Percentiles rank a stretch among this genome's conserved stretches.
phyloP scores from a whole-genome alignment of 2,113 vertebrate genomes.

The Halcyon malimbica region DNA sequence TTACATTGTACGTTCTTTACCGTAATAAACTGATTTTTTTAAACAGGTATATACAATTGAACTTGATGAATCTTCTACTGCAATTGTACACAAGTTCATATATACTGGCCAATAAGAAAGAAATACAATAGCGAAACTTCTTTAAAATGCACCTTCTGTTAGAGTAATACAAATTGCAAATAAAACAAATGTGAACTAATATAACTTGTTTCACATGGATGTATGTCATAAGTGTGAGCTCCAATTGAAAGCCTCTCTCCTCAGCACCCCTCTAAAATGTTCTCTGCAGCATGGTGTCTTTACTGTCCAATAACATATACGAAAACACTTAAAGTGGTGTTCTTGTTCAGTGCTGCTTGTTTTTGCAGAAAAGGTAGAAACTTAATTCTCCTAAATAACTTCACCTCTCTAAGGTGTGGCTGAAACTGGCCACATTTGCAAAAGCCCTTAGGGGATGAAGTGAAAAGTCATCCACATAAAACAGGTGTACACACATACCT shows the following conservation, averaged over 20 bases:
- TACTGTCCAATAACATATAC: not conserved
- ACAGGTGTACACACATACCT: fast-evolving
- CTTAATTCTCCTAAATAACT: not conserved
- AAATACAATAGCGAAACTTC: not conserved
- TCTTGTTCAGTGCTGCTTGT: not conserved
- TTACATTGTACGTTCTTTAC: not conserved
- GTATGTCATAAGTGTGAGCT: not conserved
- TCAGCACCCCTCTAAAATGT: not conserved
- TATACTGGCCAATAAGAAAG: not conserved
- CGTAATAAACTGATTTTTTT: not conserved
- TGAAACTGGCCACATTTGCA: not conserved
- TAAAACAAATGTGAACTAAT: not conserved
- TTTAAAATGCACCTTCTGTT: not conserved
- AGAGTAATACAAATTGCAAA: not conserved
- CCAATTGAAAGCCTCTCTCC: not conserved
- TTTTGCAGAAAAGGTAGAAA: not conserved
- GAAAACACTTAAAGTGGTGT: not conserved
- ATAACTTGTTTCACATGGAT: not conserved
- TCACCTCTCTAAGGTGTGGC: not conserved
- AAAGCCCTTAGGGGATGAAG: not conserved
- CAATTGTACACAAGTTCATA: not conserved
- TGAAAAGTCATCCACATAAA: not conserved
- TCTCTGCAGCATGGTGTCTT: not conserved
- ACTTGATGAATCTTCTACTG: not conserved
- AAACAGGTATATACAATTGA: not conserved